Evolutionary conservation across 1,140 invertebrate genomes (phyloP), one percentile per base, ranked within the genome.

Genomic region (Goniozus legneri): DNA sequence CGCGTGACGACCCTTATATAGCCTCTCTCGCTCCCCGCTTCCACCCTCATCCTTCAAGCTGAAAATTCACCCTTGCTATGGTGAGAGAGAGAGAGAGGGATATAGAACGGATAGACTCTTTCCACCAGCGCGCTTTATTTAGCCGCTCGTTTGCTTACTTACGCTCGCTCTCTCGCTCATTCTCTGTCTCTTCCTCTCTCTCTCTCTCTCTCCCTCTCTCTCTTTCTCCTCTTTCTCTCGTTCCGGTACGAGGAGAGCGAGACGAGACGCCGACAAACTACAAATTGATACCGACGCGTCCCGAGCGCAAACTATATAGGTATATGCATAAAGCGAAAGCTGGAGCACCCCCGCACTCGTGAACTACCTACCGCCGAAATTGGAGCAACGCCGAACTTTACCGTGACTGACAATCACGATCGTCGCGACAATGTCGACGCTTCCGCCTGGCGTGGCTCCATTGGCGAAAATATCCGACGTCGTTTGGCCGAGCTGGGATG

Each of bases 141-240:
- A 53, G 52, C 50, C 57, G 44, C 41, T 19, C 54, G 56, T 44
- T 61, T 52, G 50, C 49, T 60, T 57, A 43, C 57, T 58, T 55
- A 50, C 35, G 44, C 10, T n/a, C 24, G 16, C 24, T 27, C 15
- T 14, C 16, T 10, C 18, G 3, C 20, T 18, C 37, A 12, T 39
- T 7, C n/a, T 18, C 20, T 6, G 12, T 7, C 15, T 6, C n/a
- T 34, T 16, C 14, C 8, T 20, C n/a, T n/a, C n/a, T n/a, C n/a
- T 38, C 14, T 39, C 8, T 20, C 15, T 18, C 10, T 18, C 15
- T 18, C 10, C 18, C 16, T 19, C 8, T 27, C 39, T 24, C 8
- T 6, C 10, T 27, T 4, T 27, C 24, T 4, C 24, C 24, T 6
- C 10, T 4, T 10, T 27, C 24, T 27, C 24, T 27, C 24, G 18